phyloP scores from a whole-genome alignment of 2,797 vertebrate genomes.

The Pygocentrus nattereri region DNA sequence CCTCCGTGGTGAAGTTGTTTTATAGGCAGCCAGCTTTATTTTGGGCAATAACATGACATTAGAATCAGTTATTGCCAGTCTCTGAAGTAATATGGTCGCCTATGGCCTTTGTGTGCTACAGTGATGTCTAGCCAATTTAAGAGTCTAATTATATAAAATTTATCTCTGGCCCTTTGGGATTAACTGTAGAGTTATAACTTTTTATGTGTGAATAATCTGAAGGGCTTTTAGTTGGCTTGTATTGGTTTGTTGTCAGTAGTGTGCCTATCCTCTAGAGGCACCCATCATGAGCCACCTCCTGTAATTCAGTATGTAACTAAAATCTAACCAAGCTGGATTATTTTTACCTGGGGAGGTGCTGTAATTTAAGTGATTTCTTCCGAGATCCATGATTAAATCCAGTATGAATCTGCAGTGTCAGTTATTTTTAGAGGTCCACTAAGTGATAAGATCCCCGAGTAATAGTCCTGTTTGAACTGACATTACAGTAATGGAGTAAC shows the following conservation, averaged over 20 bases:
- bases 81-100: not conserved
- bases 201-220: not conserved
- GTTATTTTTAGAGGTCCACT: too few species aligned
- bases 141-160: not conserved
- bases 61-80: not conserved
- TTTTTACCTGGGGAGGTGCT: too few species aligned
- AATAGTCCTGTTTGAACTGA: too few species aligned
- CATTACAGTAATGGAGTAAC: too few species aligned
- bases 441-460: too few species aligned
- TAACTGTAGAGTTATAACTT: not conserved
- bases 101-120: not conserved
- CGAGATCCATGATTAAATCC: too few species aligned
- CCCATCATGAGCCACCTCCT: not conserved
- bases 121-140: not conserved
- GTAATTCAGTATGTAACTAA: too few species aligned
- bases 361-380: too few species aligned
- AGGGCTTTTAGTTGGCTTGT: not conserved
- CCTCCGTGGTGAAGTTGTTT: not conserved
- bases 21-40: not conserved
- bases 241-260: not conserved
- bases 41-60: not conserved
- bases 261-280: not conserved
- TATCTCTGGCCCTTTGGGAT: not conserved
- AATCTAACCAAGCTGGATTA: too few species aligned
- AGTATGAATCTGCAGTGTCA: too few species aligned